Percentiles rank a stretch among this genome's conserved stretches.
Conservation (phyloP, 2,888 invertebrate species). For the Conomelus anceps region DNA sequence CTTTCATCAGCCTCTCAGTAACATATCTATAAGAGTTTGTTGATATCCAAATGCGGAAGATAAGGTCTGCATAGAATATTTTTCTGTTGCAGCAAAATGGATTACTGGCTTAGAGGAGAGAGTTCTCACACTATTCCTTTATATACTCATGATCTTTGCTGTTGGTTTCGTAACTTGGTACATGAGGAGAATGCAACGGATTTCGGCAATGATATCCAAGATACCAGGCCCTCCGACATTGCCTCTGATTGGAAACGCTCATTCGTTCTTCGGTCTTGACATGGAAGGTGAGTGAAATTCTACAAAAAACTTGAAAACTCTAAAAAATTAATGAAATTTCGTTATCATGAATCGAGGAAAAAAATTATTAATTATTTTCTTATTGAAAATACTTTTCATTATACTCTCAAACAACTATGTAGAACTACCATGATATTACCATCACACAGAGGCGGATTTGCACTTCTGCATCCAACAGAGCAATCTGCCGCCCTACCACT, state of each 20-base stretch:
- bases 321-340: not conserved
- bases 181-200: not conserved
- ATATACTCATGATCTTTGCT: not conserved
- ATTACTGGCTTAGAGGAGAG: not conserved
- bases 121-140: not conserved
- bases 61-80: too few relatives aligned
- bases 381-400: too few relatives aligned
- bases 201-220: not conserved
- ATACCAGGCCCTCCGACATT: slow-evolving; percentile 5
- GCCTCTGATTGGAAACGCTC: not conserved
- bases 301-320: not conserved
- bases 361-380: too few relatives aligned
- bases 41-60: too few relatives aligned
- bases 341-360: not conserved
- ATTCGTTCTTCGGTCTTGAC: not conserved
- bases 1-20: too few relatives aligned
- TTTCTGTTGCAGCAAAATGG: not conserved
- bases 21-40: too few relatives aligned
- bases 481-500: too few relatives aligned
- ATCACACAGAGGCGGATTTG: too few relatives aligned
- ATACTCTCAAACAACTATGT: too few relatives aligned
- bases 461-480: too few relatives aligned
- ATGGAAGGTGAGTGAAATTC: not conserved
- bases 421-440: too few relatives aligned
- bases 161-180: not conserved